These are phyloP conservation scores for Guaruba guarouba DNA, from an alignment of 2,113 vertebrate genomes.

Conservation along the genomic window DNA sequence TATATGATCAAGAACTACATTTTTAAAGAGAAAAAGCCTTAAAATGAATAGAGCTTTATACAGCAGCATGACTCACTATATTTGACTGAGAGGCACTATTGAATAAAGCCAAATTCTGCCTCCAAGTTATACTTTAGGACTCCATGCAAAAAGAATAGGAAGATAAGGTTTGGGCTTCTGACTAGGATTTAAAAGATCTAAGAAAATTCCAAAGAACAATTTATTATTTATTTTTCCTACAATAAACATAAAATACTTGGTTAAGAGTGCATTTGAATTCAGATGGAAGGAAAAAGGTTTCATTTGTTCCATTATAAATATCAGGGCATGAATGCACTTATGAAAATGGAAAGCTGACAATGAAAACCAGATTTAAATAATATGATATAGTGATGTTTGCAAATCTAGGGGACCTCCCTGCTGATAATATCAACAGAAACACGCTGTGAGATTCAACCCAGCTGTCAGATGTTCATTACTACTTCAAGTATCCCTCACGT, in stretches of 20 bases:
- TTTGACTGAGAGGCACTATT: neutral
- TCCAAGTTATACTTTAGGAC: neutral
- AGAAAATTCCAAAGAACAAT: neutral
- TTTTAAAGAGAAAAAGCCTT: neutral
- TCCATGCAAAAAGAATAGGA: neutral
- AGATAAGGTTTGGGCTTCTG: neutral
- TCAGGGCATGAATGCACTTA: neutral
- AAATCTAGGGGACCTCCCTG: slow-evolving; percentile 30
- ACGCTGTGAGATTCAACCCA: slow-evolving; percentile 19
- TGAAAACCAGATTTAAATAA: slow-evolving; percentile 40
- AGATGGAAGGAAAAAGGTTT: slow-evolving; percentile 1
- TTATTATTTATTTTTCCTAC: rapidly evolving
- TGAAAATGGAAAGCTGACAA: neutral
- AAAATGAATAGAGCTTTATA: neutral
- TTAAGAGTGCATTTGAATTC: neutral
- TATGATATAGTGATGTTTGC: neutral
- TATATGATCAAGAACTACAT: neutral
- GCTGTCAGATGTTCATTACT: slow-evolving; percentile 22
- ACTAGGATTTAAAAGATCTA: neutral
- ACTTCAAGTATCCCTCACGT: neutral
- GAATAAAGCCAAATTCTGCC: slow-evolving; percentile 7
- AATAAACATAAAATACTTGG: neutral
- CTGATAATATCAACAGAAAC: slow-evolving; percentile 11
- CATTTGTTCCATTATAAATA: neutral
- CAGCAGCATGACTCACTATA: neutral